Percentiles rank a stretch among this genome's conserved stretches.
Evolutionary conservation across 2,113 vertebrate genomes (phyloP).

Genomic region (Mobula birostris): DNA sequence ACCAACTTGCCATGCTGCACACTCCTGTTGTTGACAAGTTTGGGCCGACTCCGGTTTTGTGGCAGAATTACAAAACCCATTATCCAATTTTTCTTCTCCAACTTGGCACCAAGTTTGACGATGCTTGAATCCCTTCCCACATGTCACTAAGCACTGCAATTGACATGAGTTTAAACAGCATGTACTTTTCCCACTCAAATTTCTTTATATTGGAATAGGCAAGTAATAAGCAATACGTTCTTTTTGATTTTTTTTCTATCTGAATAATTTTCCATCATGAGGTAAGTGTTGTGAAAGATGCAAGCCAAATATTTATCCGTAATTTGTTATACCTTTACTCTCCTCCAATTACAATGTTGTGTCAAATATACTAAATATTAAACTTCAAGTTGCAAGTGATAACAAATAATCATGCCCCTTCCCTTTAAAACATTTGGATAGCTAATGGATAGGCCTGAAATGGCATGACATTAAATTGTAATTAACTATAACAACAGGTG

Average conservation of each 20-base stretch:
- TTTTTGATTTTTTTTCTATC: not conserved
- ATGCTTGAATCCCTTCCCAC: conserved; percentile 89
- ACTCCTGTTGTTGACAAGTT: conserved; percentile 86
- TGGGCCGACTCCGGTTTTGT: conserved; percentile 77
- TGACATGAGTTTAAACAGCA: not conserved
- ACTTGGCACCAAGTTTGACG: conserved; percentile 95
- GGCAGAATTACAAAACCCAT: conserved; percentile 69
- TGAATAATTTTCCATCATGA: not conserved
- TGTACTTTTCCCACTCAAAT: not conserved
- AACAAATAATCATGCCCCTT: not conserved
- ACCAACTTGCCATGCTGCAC: conserved; percentile 93
- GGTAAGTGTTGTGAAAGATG: not conserved
- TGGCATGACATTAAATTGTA: not conserved
- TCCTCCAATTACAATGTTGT: not conserved
- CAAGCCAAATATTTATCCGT: not conserved
- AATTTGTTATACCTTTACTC: not conserved
- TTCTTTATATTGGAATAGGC: not conserved
- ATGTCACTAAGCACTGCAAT: conserved; percentile 86
- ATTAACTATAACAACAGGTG: no score
- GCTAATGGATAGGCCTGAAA: not conserved
- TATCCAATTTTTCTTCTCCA: conserved; percentile 76
- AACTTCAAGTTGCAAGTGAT: not conserved
- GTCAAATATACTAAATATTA: not conserved
- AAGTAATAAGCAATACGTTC: not conserved
- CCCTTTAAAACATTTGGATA: not conserved